Evolutionary conservation across 35 echinoderm and acorn worm species (phyloP).

Genomic region (Diadema setosum): DNA sequence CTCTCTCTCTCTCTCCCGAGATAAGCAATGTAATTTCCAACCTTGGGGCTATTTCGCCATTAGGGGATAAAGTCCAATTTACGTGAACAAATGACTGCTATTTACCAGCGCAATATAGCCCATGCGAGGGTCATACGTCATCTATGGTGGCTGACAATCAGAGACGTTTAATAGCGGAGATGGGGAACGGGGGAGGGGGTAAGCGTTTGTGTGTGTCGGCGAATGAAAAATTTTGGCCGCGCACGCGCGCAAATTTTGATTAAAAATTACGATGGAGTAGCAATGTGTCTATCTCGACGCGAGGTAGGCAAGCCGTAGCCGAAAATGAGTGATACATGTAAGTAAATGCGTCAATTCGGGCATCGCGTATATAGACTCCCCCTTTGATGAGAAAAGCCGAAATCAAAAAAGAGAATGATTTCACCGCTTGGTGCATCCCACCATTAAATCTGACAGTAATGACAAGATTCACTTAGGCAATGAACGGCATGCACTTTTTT

Average conservation of each 20-base stretch:
- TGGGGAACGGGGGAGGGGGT: background rate
- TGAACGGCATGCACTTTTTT: background rate
- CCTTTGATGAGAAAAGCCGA: slow-evolving; percentile 10
- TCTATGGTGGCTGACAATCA: no score
- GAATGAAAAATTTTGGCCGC: background rate
- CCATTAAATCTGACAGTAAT: slow-evolving; percentile 11
- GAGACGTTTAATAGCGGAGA: background rate
- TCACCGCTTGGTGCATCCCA: background rate
- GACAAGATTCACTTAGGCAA: background rate
- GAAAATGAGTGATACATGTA: no score
- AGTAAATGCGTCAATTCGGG: no score
- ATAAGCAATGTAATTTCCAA: background rate
- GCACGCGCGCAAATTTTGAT: background rate
- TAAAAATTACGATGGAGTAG: background rate
- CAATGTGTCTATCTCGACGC: background rate
- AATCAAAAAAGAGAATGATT: no score
- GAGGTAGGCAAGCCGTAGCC: background rate
- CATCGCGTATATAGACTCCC: no score
- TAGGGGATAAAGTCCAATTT: background rate
- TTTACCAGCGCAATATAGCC: slow-evolving; percentile 4
- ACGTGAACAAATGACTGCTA: slow-evolving; percentile 23
- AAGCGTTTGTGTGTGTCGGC: background rate
- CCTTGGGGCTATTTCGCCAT: background rate
- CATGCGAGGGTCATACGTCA: background rate
- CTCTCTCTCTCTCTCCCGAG: no score